These are phyloP conservation scores for Palythoa grandis DNA, from an alignment of 92 coral and sea anemone genomes.

Conservation along the genomic window DNA sequence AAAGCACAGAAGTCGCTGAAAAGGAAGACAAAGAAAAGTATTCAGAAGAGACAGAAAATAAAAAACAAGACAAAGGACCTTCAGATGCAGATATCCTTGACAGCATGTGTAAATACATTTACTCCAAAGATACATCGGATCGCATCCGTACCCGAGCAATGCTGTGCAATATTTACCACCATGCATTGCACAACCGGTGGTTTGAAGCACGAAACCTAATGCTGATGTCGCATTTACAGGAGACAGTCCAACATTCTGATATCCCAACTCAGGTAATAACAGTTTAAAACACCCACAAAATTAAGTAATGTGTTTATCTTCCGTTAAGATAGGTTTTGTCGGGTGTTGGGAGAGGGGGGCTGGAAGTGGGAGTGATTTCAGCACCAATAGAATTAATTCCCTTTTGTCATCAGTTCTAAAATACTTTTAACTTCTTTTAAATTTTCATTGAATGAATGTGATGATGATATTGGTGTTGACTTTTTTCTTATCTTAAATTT, in stretches of 20 bases:
- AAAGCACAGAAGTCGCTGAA: conserved; percentile 28
- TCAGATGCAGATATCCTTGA: conserved; percentile 70
- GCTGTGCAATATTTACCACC: conserved; percentile 95
- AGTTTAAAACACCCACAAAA: background rate
- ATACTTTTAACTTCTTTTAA: no score
- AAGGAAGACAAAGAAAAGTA: conserved; percentile 45
- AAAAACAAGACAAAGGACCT: conserved; percentile 34
- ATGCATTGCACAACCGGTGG: conserved; percentile 93
- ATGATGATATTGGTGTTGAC: no score
- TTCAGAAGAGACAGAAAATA: conserved; percentile 28
- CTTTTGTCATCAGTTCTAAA: no score
- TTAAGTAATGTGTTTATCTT: no score
- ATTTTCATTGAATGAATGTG: no score
- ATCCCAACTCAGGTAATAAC: conserved; percentile 92
- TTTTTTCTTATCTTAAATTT: no score
- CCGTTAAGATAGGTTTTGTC: no score
- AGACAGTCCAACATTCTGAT: conserved; percentile 92
- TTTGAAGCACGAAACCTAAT: conserved; percentile 96
- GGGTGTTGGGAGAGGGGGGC: no score
- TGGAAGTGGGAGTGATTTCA: no score
- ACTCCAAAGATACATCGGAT: conserved; percentile 94
- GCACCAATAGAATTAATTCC: no score
- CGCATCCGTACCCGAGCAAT: conserved; percentile 97
- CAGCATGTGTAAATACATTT: conserved; percentile 87
- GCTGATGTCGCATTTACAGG: conserved; percentile 98